Evolutionary conservation across 2,888 invertebrate genomes (phyloP).

Genomic region (Timema cristinae): DNA sequence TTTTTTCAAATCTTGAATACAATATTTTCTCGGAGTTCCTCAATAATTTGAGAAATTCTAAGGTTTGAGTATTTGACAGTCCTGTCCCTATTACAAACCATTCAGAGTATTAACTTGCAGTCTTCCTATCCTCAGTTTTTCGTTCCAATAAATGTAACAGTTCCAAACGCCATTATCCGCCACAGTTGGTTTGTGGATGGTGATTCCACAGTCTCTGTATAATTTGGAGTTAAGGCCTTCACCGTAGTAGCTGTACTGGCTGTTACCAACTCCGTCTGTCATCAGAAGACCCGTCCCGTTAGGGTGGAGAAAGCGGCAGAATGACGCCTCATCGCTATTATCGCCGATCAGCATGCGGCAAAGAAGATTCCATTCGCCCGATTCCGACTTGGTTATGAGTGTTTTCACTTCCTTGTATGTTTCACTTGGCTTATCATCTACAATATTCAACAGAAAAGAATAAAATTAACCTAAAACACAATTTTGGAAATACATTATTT

Average conservation of each 20-base stretch:
- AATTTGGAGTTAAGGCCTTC: background rate
- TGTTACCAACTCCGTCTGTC: slow-evolving; percentile 8
- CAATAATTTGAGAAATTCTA: too few relatives aligned
- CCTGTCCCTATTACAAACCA: too few relatives aligned
- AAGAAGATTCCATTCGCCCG: background rate
- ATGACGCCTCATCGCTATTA: background rate
- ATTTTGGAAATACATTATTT: too few relatives aligned
- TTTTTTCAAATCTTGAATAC: too few relatives aligned
- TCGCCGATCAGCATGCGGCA: slow-evolving; percentile 4
- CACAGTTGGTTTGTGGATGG: background rate
- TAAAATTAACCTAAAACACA: too few relatives aligned
- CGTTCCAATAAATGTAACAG: slow-evolving; percentile 9
- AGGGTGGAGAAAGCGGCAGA: slow-evolving; percentile 10
- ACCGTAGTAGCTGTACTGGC: background rate
- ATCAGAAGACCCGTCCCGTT: background rate
- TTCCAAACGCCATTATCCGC: background rate
- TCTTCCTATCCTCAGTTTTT: background rate
- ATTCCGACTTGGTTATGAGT: too few relatives aligned
- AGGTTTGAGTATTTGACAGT: too few relatives aligned
- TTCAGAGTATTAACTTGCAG: background rate
- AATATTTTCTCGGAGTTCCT: too few relatives aligned
- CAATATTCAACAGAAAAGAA: too few relatives aligned
- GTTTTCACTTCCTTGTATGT: too few relatives aligned
- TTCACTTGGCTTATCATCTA: too few relatives aligned
- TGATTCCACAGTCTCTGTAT: slow-evolving; percentile 8